Evolutionary conservation across 2,113 vertebrate species (phyloP), one percentile per base, ranked within the genome.

Genomic region (Phalacrocorax brasilianus): DNA sequence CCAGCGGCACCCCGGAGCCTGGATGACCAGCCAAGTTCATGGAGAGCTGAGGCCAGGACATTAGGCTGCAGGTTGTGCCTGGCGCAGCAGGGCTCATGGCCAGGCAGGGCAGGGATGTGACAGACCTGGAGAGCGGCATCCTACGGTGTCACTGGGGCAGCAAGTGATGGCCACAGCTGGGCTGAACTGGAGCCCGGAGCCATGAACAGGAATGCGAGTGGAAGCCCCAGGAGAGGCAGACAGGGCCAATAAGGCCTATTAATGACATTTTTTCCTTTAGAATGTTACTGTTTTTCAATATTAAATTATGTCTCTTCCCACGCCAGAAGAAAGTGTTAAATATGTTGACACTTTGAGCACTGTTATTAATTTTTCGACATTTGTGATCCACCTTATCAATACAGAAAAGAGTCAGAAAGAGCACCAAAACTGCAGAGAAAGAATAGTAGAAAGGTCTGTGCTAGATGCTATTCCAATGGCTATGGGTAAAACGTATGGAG

Each of bases 61-160:
- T 49, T 3, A 40, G 61, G 13, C 19, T 42, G 55, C 35, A 75
- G 17, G 71, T 49, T 49, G 45, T 14, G 22, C 28, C 49, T 68
- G 56, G 35, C 1, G 6, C 56, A 50, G 70, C 45, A 44, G 47
- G 44, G n/a, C 28, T 27, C 0, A 0, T 7, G 35, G 58, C 49
- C 70, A 76, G 38, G 1, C 2, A 86, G 56, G 33, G 44, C 59
- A 88, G 2, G 2, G 20, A 27, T 45, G 55, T 42, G 42, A 42
- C 53, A 42, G 33, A 38, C 23, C 49, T n/a, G 58, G 44, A 47
- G 9, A 63, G 19, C 8, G 1, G 30, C 27, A 73, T 32, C 63
- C 68, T 28, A 14, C 0, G 0, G 61, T 4, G 0, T 26, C n/a
- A 8, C 22, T 3, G 67, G 32, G 38, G 2, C 52, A 68, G n/a